Evolutionary conservation across 1,140 invertebrate species (phyloP).

Genomic region (Meloidogyne hapla): DNA sequence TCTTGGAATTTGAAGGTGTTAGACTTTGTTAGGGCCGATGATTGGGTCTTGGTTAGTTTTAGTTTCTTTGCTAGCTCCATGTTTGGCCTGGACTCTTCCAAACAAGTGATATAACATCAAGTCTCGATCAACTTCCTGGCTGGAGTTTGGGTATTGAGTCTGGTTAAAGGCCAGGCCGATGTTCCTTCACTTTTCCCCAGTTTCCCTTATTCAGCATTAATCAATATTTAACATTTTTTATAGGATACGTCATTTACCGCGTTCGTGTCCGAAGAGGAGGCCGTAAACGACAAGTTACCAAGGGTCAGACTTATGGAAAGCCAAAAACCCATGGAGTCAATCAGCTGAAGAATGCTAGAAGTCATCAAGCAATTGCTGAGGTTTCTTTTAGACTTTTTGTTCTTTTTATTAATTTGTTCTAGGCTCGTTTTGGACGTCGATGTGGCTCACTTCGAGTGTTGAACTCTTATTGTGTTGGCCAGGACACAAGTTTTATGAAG

Average conservation of each 20-base stretch:
- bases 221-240: conserved; percentile 61
- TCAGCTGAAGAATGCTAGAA: conserved; percentile 89
- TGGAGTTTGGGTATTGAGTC: no score
- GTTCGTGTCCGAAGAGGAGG: conserved; percentile 95
- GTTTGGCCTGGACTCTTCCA: no score
- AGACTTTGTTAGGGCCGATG: no score
- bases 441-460: conserved; percentile 88
- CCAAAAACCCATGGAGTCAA: conserved; percentile 98
- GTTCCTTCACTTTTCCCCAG: no score
- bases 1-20: no score
- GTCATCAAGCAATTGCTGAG: conserved; percentile 93
- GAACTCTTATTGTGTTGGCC: conserved; percentile 98
- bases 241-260: conserved; percentile 94
- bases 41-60: no score
- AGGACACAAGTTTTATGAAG: conserved; percentile 99
- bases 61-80: no score
- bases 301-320: conserved; percentile 97
- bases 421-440: conserved; percentile 91
- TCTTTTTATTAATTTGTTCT: conserved; percentile 58
- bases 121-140: no score
- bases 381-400: conserved; percentile 67
- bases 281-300: conserved; percentile 94
- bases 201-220: not conserved
- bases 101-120: no score
- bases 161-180: no score